Percentiles rank a stretch among this genome's conserved stretches.
These are phyloP conservation scores for Timandra comae DNA, from an alignment of 2,888 invertebrate species.

Conservation along the genomic window DNA sequence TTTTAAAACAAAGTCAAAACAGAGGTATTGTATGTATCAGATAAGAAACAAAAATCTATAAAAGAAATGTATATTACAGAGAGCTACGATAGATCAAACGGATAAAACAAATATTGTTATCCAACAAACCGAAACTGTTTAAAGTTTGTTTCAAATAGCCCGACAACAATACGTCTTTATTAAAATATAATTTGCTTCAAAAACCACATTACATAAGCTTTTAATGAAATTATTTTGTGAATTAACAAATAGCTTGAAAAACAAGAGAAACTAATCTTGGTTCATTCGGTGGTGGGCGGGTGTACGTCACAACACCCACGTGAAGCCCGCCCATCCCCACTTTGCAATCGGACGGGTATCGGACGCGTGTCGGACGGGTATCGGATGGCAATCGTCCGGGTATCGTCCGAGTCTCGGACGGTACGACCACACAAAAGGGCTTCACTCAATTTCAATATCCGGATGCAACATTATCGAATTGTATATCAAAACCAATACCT, in stretches of 20 bases:
- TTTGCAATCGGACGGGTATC: background rate
- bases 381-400: slow-evolving; percentile 3
- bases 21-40: too few species aligned
- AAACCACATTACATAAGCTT: slow-evolving; percentile 7
- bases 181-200: slow-evolving; percentile 1
- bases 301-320: slow-evolving; percentile 26
- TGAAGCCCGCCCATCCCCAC: slow-evolving; percentile 1
- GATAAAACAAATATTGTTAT: too few species aligned
- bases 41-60: too few species aligned
- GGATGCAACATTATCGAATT: slow-evolving; percentile 2
- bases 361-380: too few species aligned
- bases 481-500: too few species aligned
- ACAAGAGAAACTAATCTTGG: slow-evolving; percentile 22
- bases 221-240: slow-evolving; percentile 16
- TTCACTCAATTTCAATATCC: slow-evolving; percentile 12
- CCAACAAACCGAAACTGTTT: too few species aligned
- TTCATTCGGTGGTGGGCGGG: slow-evolving; percentile 28
- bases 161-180: too few species aligned
- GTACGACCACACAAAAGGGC: background rate
- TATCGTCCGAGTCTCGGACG: background rate
- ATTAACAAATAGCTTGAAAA: slow-evolving; percentile 14
- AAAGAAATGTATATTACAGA: too few species aligned
- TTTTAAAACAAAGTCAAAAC: too few species aligned
- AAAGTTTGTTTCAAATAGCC: too few species aligned
- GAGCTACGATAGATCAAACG: too few species aligned